phyloP scores from a whole-genome alignment of 2,888 invertebrate genomes.

The Leptinotarsa haldemani region DNA sequence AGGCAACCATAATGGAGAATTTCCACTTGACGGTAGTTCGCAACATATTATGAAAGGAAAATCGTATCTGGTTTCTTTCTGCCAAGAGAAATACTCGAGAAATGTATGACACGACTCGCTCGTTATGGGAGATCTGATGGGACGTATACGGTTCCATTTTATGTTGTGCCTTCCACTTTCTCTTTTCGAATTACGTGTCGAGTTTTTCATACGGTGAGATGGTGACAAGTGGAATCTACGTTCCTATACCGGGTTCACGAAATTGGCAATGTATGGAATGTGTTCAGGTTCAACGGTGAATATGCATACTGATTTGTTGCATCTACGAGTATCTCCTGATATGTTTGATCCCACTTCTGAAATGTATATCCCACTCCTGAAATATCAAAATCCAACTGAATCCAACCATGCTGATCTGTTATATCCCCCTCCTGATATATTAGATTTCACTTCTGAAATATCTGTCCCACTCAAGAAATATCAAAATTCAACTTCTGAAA shows the following conservation, averaged over 20 bases:
- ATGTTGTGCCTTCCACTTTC: background rate
- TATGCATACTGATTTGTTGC: too few relatives aligned
- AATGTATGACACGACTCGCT: constrained; percentile 9
- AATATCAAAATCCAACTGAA: too few relatives aligned
- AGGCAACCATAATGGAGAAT: constrained; percentile 12
- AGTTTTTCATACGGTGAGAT: background rate
- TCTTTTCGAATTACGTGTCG: background rate
- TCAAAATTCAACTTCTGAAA: too few relatives aligned
- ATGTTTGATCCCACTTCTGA: too few relatives aligned
- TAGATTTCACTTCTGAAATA: too few relatives aligned
- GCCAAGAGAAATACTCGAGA: constrained; percentile 14
- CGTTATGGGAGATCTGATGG: background rate
- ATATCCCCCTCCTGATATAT: too few relatives aligned
- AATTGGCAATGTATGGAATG: too few relatives aligned
- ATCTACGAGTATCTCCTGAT: too few relatives aligned
- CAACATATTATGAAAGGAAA: constrained; percentile 19
- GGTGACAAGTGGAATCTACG: background rate
- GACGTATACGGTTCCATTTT: constrained; percentile 16
- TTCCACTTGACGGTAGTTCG: constrained; percentile 19
- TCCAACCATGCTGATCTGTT: too few relatives aligned
- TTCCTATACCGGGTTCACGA: background rate
- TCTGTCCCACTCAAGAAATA: too few relatives aligned
- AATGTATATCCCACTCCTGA: too few relatives aligned
- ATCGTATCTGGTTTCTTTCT: constrained; percentile 19
- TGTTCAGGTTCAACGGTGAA: too few relatives aligned